Conservation (phyloP, 2,888 invertebrate genomes). For the Spilarctia lutea region DNA sequence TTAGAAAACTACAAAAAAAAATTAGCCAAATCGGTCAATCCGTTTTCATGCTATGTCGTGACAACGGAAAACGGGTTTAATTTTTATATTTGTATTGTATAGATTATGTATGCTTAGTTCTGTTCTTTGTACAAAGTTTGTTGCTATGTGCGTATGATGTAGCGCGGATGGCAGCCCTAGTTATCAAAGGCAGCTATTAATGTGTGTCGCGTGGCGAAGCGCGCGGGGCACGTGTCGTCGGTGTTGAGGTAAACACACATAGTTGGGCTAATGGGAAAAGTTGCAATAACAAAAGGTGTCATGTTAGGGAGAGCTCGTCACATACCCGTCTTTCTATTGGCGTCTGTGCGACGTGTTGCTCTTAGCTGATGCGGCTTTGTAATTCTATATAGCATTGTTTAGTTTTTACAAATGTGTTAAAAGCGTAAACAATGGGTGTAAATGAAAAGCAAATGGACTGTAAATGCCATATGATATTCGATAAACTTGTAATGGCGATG, state of each 20-base stretch:
- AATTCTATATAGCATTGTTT: background rate
- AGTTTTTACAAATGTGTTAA: background rate
- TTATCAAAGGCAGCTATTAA: conserved; percentile 13
- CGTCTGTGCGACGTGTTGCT: background rate
- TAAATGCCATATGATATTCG: too few relatives aligned
- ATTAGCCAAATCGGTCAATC: too few relatives aligned
- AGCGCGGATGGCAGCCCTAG: background rate
- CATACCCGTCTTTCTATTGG: background rate
- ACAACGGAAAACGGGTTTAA: too few relatives aligned
- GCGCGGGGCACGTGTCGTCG: conserved; percentile 14
- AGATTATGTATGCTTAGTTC: background rate
- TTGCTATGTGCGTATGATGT: background rate
- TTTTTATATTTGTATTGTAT: too few relatives aligned
- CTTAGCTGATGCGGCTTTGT: background rate
- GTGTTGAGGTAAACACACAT: conserved; percentile 14
- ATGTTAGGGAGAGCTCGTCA: background rate
- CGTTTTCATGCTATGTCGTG: too few relatives aligned
- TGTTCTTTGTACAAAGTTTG: background rate
- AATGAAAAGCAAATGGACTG: too few relatives aligned
- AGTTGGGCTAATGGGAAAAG: conserved; percentile 22
- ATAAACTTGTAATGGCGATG: too few relatives aligned
- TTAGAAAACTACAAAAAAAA: too few relatives aligned
- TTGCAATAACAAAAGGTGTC: conserved; percentile 6
- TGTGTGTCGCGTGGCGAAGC: conserved; percentile 9
- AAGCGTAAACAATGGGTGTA: too few relatives aligned